Base-by-base conservation (phyloP, 2,888 invertebrate genomes). In the Melikaiella ostensackeni region DNA sequence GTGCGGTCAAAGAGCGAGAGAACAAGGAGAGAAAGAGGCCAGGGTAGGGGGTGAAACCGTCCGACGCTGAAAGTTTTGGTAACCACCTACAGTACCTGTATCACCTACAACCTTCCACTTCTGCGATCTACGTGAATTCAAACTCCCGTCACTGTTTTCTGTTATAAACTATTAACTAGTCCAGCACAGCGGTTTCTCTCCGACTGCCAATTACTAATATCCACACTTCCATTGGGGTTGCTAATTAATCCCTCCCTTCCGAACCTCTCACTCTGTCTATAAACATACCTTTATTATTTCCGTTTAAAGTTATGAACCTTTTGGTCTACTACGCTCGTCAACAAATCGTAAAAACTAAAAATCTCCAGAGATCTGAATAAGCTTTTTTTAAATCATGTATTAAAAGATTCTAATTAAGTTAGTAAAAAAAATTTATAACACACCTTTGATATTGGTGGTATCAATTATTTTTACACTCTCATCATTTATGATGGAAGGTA, bases 121-220 rank as follows among this genome's bases (percentile, higher is more conserved):
- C 46, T 11, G 21, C 30, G 75, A 42, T 50, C 66, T 8, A 38
- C 50, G 64, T 63, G 63, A 74, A 19, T 30, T 5, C 73, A 50
- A 74, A 77, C 64, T 73, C 73, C 35, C 38, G 35, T 61, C 13
- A 62, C 61, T 77, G 63, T 77, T 77, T 74, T 74, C 77, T 64
- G 74, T 38, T 38, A 21, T 50, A 75, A 77, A 77, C 74, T 77
- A 42, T 33, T 57, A 74, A 77, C 77, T 74, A 74, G 73, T 74
- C 33, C 73, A 66, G 66, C 50, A 70, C 50, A 70, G 70, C 46
- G 66, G 66, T 70, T 70, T 70, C 70, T 70, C 38, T 50, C 38
- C 46, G 33, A 62, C 46, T 84, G 82, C 84, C 85, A 88, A 88
- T 88, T 88, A 86, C 85, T 86, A 84, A 82, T 82, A 84, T 82